Conservation (phyloP, 2,888 invertebrate species). For the Drosophila limbata region DNA sequence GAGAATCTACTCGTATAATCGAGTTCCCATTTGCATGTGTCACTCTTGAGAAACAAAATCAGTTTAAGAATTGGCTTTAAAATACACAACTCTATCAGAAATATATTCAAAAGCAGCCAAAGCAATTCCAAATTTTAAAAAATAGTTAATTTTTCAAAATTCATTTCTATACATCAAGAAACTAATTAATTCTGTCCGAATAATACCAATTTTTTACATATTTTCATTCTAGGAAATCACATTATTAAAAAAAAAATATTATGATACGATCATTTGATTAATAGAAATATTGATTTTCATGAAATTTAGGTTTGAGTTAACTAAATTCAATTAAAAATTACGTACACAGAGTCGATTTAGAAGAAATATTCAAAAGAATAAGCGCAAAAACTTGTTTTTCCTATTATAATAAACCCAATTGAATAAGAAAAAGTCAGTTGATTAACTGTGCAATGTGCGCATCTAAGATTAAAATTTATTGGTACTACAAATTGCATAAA, state of each 20-base stretch:
- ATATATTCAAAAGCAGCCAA: not conserved
- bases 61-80: not conserved
- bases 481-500: not conserved
- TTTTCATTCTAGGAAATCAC: not conserved
- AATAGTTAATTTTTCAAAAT: not conserved
- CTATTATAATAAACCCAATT: not conserved
- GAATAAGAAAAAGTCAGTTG: not conserved
- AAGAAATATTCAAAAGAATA: too few relatives aligned
- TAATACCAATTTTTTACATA: not conserved
- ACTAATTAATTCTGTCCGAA: not conserved
- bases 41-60: conserved; percentile 2
- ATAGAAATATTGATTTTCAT: not conserved
- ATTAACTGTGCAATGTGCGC: not conserved
- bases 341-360: too few relatives aligned
- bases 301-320: too few relatives aligned
- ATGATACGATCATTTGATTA: too few relatives aligned
- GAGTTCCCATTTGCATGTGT: conserved; percentile 17
- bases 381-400: not conserved
- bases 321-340: too few relatives aligned
- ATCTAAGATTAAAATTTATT: not conserved
- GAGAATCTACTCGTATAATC: conserved; percentile 22
- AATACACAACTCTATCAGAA: not conserved
- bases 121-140: not conserved
- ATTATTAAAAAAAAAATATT: too few relatives aligned
- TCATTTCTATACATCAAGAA: not conserved